Evolutionary conservation across 2,888 invertebrate genomes (phyloP).

Genomic region (Toxonevra muliebris): DNA sequence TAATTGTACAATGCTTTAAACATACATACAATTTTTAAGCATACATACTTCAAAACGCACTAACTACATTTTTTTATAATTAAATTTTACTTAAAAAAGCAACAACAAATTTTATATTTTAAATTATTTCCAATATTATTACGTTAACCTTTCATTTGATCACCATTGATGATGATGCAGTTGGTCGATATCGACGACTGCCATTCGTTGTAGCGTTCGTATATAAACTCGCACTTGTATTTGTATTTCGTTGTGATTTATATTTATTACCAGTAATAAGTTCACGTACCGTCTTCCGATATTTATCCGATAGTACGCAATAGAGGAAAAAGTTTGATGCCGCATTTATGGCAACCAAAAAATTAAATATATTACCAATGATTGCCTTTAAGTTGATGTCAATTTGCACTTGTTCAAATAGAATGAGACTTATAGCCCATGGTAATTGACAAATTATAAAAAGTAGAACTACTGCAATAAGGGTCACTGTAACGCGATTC

Average conservation of each 20-base stretch:
- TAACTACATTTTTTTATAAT: too few species aligned
- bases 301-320: slow-evolving; percentile 79
- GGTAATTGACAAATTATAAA: slow-evolving; percentile 80
- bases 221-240: slow-evolving; percentile 55
- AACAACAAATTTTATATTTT: slow-evolving; percentile 3
- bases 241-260: slow-evolving; percentile 48
- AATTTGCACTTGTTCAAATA: slow-evolving; percentile 48
- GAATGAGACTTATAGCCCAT: slow-evolving; percentile 70
- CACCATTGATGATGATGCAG: slow-evolving; percentile 32
- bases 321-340: slow-evolving; percentile 82
- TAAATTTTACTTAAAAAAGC: neutral
- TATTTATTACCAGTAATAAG: slow-evolving; percentile 60
- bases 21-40: neutral
- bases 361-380: slow-evolving; percentile 78
- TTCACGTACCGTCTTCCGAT: slow-evolving; percentile 70
- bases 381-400: slow-evolving; percentile 58
- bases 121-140: neutral
- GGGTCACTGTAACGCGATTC: slow-evolving; percentile 78
- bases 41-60: neutral
- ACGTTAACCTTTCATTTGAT: too few species aligned
- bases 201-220: slow-evolving; percentile 45
- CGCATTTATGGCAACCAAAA: slow-evolving; percentile 76
- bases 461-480: slow-evolving; percentile 79
- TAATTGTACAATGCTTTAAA: neutral
- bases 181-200: slow-evolving; percentile 49